Base-by-base conservation (phyloP, 2,888 invertebrate genomes). In the Drosophila nr. perissopoda region DNA sequence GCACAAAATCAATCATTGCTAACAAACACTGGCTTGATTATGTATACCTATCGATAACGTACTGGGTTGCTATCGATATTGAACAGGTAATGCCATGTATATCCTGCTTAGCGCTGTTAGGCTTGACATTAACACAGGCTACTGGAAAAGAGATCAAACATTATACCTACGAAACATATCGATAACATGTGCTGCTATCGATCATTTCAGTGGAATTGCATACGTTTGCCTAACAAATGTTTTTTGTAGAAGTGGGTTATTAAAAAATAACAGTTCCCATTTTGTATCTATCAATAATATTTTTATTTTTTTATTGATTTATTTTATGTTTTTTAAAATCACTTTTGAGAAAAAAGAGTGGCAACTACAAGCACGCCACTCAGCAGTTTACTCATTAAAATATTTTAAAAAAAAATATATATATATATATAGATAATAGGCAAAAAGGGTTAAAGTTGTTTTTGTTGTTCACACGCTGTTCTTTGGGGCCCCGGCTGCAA, bases 401-500 rank as follows among this genome's bases (percentile, higher is more conserved):
- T 33, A 13, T n/a, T 29, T 7, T n/a, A n/a, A n/a, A 29, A 59
- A 54, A 27, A 49, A 31, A 69, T 13, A 21, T 42, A 60, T 29
- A 31, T 31, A 33, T 33, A 64, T 31, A 59, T 57, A 53, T 58
- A 33, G 42, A 45, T 40, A 68, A 42, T 51, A 57, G 58, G 54
- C 51, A 52, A 64, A 69, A 76, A 69, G 65, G 72, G 73, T 73
- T 73, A 76, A 69, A 61, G 52, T 52, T 56, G 21, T 57, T 63
- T 52, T 61, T 66, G 69, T 51, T 65, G 69, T 64, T 66, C 54
- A 36, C 68, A 61, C 67, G 57, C 56, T 57, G 54, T 74, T 62
- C 77, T 71, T 71, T 69, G 64, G 65, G 67, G 62, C 21, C 21
- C 75, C 66, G 82, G 77, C 84, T 80, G 82, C 82, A 87, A 84